Base-by-base conservation (phyloP, 2,888 invertebrate genomes). In the Brenthis ino region DNA sequence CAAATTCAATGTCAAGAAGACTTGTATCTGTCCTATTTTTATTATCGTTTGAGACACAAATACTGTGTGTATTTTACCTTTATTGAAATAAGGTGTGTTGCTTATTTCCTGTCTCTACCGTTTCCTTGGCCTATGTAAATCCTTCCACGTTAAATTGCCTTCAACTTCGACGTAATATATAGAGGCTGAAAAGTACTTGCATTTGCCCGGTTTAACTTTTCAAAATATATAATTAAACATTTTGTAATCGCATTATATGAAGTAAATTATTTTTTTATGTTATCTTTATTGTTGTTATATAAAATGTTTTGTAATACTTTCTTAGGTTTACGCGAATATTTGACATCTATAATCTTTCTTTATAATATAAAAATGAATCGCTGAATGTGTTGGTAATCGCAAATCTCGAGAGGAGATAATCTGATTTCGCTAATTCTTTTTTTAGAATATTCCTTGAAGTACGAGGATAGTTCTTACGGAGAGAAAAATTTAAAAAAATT, bases 71-170 rank as follows among this genome's bases (percentile, higher is more conserved):
- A 84, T 82, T 78, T 83, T 81, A 81, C 80, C 80, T 83, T 82
- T 76, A 78, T 78, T 81, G 80, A 81, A 85, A 84, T 79, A 77
- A 79, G 81, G 83, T 87, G 88, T 88, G 88, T 87, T 85, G 83
- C 83, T 79, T 83, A 78, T 82, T 81, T 81, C 84, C 85, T 84
- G 87, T 87, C 83, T 79, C 80, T 69, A 65, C 79, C 68, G 77
- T 75, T 76, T 77, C 79, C 82, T 80, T 80, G 76, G 78, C 76
- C 77, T 77, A 79, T 81, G 79, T 83, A 82, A 87, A 85, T 85
- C 81, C 81, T 85, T 86, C 85, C 75, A 77, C 75, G 79, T 79
- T 82, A 87, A 87, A 88, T 86, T 88, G 85, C 79, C 80, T 76
- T 80, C 80, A 80, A 80, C 78, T 80, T 76, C 71, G 54, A 76